phyloP scores from a whole-genome alignment of 35 echinoderm and acorn worm species.

The Patiria miniata region DNA sequence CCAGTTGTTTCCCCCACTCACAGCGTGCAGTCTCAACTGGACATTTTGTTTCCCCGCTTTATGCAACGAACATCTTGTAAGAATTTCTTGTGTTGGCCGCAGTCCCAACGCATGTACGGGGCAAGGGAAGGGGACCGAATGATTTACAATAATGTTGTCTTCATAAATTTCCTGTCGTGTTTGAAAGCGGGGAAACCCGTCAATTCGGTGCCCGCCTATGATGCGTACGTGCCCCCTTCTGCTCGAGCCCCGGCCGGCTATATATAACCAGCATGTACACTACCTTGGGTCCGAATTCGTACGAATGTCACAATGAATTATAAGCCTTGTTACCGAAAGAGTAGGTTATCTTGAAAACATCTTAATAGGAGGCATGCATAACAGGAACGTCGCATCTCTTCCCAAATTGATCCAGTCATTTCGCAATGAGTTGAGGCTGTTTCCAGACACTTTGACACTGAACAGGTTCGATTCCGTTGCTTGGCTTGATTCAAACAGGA shows the following conservation, averaged over 20 bases:
- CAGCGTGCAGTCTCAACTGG: background rate
- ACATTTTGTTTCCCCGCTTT: conserved; percentile 15
- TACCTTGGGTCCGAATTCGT: too few species aligned
- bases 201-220: background rate
- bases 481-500: too few species aligned
- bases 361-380: background rate
- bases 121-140: background rate
- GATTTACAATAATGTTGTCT: conserved; percentile 32
- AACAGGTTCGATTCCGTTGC: too few species aligned
- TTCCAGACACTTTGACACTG: too few species aligned
- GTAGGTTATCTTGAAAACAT: too few species aligned
- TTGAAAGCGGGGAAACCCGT: background rate
- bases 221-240: too few species aligned
- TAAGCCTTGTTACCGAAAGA: too few species aligned
- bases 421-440: background rate
- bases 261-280: too few species aligned
- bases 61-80: conserved; percentile 1
- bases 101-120: background rate
- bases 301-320: too few species aligned
- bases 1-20: background rate
- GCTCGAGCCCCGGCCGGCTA: too few species aligned
- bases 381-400: conserved; percentile 18
- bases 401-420: conserved; percentile 12
- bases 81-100: conserved; percentile 20
- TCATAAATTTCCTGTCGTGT: conserved; percentile 16